A percentile compares a stretch with the other conserved stretches of the same genome.
phyloP scores from a whole-genome alignment of 2,797 vertebrate species.

The Stomatorhinus walkeri region DNA sequence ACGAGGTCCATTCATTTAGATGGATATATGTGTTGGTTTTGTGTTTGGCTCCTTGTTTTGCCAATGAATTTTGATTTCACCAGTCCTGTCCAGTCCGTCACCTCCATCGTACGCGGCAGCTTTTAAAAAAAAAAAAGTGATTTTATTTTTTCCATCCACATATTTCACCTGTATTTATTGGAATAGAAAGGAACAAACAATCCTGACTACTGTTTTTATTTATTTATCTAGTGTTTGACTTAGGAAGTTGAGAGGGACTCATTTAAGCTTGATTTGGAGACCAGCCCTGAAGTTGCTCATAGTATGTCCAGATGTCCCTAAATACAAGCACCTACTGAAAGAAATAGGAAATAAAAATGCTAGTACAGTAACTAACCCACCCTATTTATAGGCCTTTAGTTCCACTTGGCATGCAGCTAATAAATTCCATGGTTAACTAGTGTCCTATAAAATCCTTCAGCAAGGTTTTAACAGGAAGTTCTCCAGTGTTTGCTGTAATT shows the following conservation, averaged over 20 bases:
- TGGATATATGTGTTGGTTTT: conserved; percentile 5
- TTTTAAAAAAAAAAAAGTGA: background rate
- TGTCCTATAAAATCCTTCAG: background rate
- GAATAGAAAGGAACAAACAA: conserved; percentile 9
- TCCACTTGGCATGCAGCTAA: background rate
- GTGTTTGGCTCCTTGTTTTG: background rate
- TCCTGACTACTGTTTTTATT: conserved; percentile 9
- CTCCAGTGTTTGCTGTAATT: background rate
- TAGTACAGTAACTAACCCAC: background rate
- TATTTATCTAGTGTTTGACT: background rate
- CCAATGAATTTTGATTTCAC: background rate
- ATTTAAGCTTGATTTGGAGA: background rate
- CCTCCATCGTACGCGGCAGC: background rate
- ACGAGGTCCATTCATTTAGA: background rate
- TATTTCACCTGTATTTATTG: conserved; percentile 18
- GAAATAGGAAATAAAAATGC: background rate
- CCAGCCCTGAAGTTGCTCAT: background rate
- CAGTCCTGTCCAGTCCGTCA: background rate
- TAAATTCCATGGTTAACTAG: background rate
- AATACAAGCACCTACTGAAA: background rate
- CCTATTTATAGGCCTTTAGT: background rate
- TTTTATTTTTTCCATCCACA: conserved; percentile 14
- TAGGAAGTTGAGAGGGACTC: background rate
- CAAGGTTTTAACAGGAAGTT: background rate
- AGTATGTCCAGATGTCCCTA: background rate